Base-by-base conservation (phyloP, 1,140 invertebrate genomes). In the Saxidomus purpurata region DNA sequence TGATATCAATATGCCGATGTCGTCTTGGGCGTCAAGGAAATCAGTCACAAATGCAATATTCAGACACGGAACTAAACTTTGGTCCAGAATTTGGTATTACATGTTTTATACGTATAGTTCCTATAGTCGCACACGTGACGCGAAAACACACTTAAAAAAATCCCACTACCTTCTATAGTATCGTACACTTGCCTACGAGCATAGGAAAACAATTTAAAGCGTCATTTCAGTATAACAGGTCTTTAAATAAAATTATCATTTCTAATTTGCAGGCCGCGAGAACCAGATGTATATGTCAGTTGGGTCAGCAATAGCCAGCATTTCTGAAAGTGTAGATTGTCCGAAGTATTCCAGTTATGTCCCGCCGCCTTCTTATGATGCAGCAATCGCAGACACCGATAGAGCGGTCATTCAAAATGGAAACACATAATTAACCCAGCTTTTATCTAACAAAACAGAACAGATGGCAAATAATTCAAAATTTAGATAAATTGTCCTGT, bases 61-160 rank as follows among this genome's bases (percentile, higher is more conserved):
- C 34, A 19, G 11, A 38, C 8, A 9, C 34, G 15, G 67, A 71
- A 28, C 25, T 25, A 31, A 67, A 25, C 28, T 71, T 71, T 71
- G 67, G 67, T 71, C 31, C 31, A 19, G 67, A 71, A 71, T 67
- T 67, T 67, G 61, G 61, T 67, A 67, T n/a, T n/a, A n/a, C n/a
- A n/a, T n/a, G n/a, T n/a, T n/a, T n/a, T n/a, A n/a, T n/a, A n/a
- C n/a, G n/a, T n/a, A n/a, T n/a, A n/a, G n/a, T n/a, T n/a, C n/a
- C n/a, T n/a, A n/a, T n/a, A n/a, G n/a, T n/a, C n/a, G n/a, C n/a
- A n/a, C n/a, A n/a, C n/a, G n/a, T n/a, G n/a, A n/a, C n/a, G n/a
- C n/a, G n/a, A n/a, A n/a, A n/a, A n/a, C n/a, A n/a, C n/a, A n/a
- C n/a, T n/a, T n/a, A n/a, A n/a, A n/a, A n/a, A n/a, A n/a, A n/a